These are phyloP conservation scores for Sturnira hondurensis DNA, from an alignment of 2,113 vertebrate genomes.

Conservation along the genomic window DNA sequence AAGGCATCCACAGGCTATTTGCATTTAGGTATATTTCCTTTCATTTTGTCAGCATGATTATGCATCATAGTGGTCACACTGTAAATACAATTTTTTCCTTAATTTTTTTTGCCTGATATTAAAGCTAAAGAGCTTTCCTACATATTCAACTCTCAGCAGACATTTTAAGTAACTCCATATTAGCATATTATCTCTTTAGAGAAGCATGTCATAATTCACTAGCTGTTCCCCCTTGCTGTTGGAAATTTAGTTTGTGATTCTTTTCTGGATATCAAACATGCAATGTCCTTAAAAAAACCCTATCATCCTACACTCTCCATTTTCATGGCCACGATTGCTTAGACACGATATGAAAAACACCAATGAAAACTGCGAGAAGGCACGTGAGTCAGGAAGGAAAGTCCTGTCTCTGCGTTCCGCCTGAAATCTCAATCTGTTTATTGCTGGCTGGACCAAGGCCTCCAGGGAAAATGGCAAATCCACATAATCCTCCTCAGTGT, in stretches of 20 bases:
- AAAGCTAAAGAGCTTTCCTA: not conserved
- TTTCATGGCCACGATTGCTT: not conserved
- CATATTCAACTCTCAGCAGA: not conserved
- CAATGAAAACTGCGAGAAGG: not conserved
- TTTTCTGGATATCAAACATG: not conserved
- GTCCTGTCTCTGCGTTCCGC: not conserved
- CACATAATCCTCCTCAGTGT: slow-evolving; percentile 29
- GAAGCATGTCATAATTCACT: not conserved
- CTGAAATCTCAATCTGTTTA: slow-evolving; percentile 39
- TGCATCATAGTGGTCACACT: not conserved
- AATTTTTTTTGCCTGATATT: not conserved
- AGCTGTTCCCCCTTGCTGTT: not conserved
- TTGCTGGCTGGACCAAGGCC: slow-evolving; percentile 31
- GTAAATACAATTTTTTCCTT: not conserved
- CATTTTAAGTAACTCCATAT: not conserved
- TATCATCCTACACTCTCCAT: not conserved
- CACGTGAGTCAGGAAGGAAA: not conserved
- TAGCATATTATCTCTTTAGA: not conserved
- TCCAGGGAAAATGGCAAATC: slow-evolving; percentile 51
- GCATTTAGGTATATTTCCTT: not conserved
- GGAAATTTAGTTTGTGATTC: not conserved
- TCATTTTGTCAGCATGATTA: not conserved
- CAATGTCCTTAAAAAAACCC: not conserved
- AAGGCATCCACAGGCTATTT: not conserved
- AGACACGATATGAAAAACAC: not conserved